Evolutionary conservation across 2,113 vertebrate genomes (phyloP).

Genomic region (Acrocephalus arundinaceus): DNA sequence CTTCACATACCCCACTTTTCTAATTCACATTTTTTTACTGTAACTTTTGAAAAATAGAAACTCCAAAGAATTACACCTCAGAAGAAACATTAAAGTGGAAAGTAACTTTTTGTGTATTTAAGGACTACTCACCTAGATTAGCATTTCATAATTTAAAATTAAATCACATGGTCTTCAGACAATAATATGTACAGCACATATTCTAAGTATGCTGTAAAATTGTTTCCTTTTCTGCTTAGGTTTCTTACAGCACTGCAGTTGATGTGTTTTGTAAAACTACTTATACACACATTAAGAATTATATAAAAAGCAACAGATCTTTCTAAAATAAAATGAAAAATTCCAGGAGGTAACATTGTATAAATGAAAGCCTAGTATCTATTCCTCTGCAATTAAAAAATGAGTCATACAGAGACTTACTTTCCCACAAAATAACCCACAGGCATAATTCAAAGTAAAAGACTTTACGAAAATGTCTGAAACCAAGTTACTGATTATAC

Average conservation of each 20-base stretch:
- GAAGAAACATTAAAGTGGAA: not conserved
- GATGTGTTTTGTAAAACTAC: not conserved
- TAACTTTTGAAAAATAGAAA: not conserved
- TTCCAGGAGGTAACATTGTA: not conserved
- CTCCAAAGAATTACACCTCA: not conserved
- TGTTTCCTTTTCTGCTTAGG: not conserved
- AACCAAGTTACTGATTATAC: not conserved
- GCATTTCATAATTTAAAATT: not conserved
- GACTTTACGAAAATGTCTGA: not conserved
- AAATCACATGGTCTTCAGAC: accelerated
- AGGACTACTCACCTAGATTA: not conserved
- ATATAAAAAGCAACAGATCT: not conserved
- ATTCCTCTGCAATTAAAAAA: not conserved
- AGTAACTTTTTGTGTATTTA: not conserved
- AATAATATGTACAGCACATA: not conserved
- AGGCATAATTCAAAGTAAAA: not conserved
- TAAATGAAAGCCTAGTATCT: not conserved
- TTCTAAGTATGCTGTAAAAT: not conserved
- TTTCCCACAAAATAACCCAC: not conserved
- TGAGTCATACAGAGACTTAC: not conserved
- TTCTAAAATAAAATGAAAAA: not conserved
- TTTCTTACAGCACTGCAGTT: not conserved
- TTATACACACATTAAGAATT: not conserved
- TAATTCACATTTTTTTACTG: not conserved
- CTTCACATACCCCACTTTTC: accelerated